A percentile compares a stretch with the other conserved stretches of the same genome.
Evolutionary conservation across 2,888 invertebrate species (phyloP).

Genomic region (Agonopterix alstromeriana): DNA sequence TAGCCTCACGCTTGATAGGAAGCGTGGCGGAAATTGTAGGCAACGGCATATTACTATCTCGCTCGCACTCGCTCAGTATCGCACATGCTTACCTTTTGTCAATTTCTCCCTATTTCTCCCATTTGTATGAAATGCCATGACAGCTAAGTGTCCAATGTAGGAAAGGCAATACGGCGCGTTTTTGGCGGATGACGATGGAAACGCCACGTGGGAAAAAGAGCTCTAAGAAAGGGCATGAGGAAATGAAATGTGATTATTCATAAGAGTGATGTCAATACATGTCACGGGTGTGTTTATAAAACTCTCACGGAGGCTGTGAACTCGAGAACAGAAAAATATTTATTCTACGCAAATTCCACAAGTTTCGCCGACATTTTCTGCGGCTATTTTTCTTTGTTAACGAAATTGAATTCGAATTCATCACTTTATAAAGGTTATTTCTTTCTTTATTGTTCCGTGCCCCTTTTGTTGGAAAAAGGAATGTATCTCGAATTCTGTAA

Average conservation of each 20-base stretch:
- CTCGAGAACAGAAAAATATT: conserved; percentile 3
- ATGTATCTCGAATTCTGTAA: background rate
- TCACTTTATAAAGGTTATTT: conserved; percentile 14
- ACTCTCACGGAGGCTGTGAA: background rate
- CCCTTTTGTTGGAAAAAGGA: conserved; percentile 1
- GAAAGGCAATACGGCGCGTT: too few relatives aligned
- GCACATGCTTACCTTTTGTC: too few relatives aligned
- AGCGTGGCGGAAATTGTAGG: too few relatives aligned
- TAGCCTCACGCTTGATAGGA: too few relatives aligned
- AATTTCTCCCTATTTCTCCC: too few relatives aligned
- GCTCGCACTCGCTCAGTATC: too few relatives aligned
- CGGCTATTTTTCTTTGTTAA: conserved; percentile 16
- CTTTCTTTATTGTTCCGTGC: conserved; percentile 10
- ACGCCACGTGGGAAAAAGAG: too few relatives aligned
- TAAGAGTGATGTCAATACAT: conserved; percentile 6
- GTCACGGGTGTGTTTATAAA: background rate
- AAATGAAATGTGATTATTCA: conserved; percentile 6
- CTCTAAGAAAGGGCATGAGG: background rate
- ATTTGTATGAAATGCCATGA: too few relatives aligned
- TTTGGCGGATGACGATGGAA: too few relatives aligned
- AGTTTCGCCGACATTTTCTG: conserved; percentile 8
- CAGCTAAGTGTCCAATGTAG: too few relatives aligned
- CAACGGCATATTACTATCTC: too few relatives aligned
- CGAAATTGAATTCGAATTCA: conserved; percentile 17
- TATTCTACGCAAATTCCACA: conserved; percentile 8